Evolutionary conservation across 2,113 vertebrate genomes (phyloP).

Genomic region (Syngnathoides biaculeatus): DNA sequence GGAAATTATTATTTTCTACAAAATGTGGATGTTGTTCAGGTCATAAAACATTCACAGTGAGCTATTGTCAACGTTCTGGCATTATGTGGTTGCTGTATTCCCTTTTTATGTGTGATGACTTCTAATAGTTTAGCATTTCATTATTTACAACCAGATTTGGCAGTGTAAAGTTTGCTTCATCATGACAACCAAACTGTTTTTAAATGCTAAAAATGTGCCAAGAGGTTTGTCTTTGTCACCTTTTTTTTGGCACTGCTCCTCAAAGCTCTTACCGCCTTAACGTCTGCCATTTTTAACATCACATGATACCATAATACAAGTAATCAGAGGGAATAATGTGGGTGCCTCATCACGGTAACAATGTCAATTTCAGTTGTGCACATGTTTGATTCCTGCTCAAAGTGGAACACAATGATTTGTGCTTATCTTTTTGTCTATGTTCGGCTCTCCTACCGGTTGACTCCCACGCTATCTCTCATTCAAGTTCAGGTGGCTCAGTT

Average conservation of each 20-base stretch:
- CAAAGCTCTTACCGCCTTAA: slow-evolving; percentile 43
- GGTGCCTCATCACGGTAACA: slow-evolving; percentile 62
- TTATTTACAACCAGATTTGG: slow-evolving; percentile 19
- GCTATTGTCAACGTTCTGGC: slow-evolving; percentile 20
- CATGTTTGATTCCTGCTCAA: slow-evolving; percentile 61
- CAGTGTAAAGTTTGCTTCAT: slow-evolving; percentile 2
- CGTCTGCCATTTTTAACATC: slow-evolving; percentile 40
- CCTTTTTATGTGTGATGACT: slow-evolving; percentile 12
- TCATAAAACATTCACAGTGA: not conserved
- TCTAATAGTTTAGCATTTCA: slow-evolving; percentile 12
- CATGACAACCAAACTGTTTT: slow-evolving; percentile 17
- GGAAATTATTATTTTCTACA: slow-evolving; percentile 40
- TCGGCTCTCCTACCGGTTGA: slow-evolving; percentile 32
- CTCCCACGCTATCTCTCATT: slow-evolving; percentile 48
- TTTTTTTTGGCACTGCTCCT: slow-evolving; percentile 34
- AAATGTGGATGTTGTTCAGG: slow-evolving; percentile 32
- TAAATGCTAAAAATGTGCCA: slow-evolving; percentile 19
- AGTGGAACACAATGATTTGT: slow-evolving; percentile 48
- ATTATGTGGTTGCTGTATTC: slow-evolving; percentile 28
- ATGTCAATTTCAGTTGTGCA: slow-evolving; percentile 50
- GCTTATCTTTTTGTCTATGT: slow-evolving; percentile 55
- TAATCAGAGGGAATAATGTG: slow-evolving; percentile 60
- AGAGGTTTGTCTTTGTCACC: slow-evolving; percentile 3
- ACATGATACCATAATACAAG: slow-evolving; percentile 37
- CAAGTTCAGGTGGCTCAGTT: slow-evolving; percentile 38